Percentiles rank a stretch among this genome's conserved stretches.
These are phyloP conservation scores for Diaperis boleti DNA, from an alignment of 2,888 invertebrate species.

Conservation along the genomic window DNA sequence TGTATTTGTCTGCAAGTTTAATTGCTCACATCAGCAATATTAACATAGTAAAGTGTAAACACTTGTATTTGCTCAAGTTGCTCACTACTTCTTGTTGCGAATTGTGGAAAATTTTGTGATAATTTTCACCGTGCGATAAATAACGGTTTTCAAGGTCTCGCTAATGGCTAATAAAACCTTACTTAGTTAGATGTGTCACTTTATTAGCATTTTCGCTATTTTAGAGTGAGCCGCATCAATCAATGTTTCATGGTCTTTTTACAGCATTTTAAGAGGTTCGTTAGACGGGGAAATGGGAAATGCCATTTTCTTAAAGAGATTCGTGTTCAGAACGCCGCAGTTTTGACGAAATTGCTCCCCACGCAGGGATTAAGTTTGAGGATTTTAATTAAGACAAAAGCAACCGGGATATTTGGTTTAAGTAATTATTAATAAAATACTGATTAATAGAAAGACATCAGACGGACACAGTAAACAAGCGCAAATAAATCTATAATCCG, in stretches of 20 bases:
- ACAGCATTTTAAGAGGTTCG: neutral
- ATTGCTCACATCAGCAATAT: neutral
- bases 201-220: no score
- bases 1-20: neutral
- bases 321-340: constrained; percentile 8
- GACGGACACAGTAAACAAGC: no score
- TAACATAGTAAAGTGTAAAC: neutral
- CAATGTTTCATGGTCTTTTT: neutral
- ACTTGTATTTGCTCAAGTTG: neutral
- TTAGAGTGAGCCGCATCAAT: no score
- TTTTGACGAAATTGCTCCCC: constrained; percentile 14
- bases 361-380: constrained; percentile 16
- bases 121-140: neutral
- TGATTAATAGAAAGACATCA: no score
- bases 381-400: constrained; percentile 34
- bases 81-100: neutral
- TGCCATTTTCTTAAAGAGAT: constrained; percentile 1
- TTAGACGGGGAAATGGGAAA: neutral
- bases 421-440: constrained; percentile 6
- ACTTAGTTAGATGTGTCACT: no score
- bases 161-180: no score
- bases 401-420: neutral
- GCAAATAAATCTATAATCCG: no score
- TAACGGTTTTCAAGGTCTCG: neutral
- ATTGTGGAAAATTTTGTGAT: neutral